Evolutionary conservation across 1,140 invertebrate genomes (phyloP).

Genomic region (Antheraea pernyi): DNA sequence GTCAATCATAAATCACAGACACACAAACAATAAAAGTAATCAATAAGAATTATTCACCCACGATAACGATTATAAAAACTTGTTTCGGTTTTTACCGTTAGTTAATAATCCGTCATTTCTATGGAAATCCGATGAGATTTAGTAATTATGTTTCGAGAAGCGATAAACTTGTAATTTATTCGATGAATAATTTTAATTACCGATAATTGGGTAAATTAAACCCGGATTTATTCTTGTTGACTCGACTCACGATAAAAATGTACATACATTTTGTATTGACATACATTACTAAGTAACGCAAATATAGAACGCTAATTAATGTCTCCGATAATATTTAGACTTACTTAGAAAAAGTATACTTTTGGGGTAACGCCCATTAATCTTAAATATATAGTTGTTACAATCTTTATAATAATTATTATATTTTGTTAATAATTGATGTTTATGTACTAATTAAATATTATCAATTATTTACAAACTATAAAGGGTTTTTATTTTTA

Average conservation of each 20-base stretch:
- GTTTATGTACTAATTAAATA: too few relatives aligned
- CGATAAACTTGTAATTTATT: neutral
- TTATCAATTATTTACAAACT: too few relatives aligned
- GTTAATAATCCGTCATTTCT: neutral
- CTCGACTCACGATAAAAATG: neutral
- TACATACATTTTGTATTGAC: neutral
- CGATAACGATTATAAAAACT: neutral
- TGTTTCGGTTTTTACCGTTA: conserved; percentile 1
- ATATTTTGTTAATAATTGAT: too few relatives aligned
- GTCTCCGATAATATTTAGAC: too few relatives aligned
- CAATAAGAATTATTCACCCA: neutral
- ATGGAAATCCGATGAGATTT: neutral
- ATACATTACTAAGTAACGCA: neutral
- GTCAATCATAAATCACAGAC: neutral
- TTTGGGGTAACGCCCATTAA: too few relatives aligned
- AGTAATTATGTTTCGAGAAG: neutral
- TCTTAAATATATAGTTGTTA: too few relatives aligned
- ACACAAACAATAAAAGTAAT: neutral
- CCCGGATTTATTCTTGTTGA: neutral
- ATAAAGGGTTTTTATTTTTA: too few relatives aligned
- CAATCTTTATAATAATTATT: too few relatives aligned
- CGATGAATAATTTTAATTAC: neutral
- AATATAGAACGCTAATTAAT: neutral
- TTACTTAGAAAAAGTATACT: too few relatives aligned
- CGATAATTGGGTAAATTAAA: neutral